Evolutionary conservation across 2,113 vertebrate genomes (phyloP), one percentile per base, ranked within the genome.

Genomic region (Pedetes capensis): DNA sequence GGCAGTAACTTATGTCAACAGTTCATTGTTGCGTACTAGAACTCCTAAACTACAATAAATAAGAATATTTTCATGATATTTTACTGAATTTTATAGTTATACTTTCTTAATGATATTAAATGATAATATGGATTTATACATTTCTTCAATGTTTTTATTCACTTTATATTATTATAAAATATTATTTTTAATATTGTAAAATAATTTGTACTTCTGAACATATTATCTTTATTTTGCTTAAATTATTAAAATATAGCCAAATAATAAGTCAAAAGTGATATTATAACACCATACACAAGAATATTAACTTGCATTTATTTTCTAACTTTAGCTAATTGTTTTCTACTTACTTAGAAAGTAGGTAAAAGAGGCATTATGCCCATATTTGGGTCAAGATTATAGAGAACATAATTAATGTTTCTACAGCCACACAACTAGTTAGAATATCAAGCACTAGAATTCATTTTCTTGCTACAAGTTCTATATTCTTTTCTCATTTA

Each of bases 1-100:
- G 95, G 97, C 98, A 74, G 98, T 99, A 51, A 98, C 98, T 3
- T 98, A 99, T 98, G 98, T 97, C 96, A 98, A 99, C 98, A 99
- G 97, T 98, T 98, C 87, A 89, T 98, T 95, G 99, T 99, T 82
- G 98, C 98, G 94, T 98, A 97, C 91, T 98, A 98, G 84, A 98
- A 97, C 49, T 98, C 98, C 90, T 98, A 96, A 95, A 97, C 96
- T 63, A 87, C 69, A 80, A 27, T 47, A 80, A 57, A 42, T n/a
- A 93, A 8, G 89, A 93, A 49, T 47, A 90, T 84, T 97, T 97
- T 96, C 88, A 94, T 92, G 87, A n/a, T 88, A 68, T 47, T 75
- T 95, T 71, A 97, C 95, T 85, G 53, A 96, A 98, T 97, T 98
- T 98, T 97, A 96, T 96, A 97, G n/a, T n/a, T 98, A 96, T 98